These are phyloP conservation scores for Maccullochella peelii DNA, from an alignment of 2,113 vertebrate genomes.

Conservation along the genomic window DNA sequence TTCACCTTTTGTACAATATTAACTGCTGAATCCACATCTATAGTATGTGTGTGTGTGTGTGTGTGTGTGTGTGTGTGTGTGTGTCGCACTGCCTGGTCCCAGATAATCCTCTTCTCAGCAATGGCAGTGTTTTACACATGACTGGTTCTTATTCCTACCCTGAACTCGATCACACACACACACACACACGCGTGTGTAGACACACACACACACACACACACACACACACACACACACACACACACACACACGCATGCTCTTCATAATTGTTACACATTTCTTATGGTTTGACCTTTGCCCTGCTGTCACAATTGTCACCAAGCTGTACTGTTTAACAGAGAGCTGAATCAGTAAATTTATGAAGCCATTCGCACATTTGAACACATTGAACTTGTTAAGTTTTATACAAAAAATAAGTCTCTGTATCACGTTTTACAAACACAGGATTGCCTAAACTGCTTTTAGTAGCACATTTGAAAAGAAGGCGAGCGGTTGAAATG, in stretches of 20 bases:
- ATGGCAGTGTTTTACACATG: slow-evolving; percentile 68
- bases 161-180: slow-evolving; percentile 20
- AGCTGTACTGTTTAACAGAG: slow-evolving; percentile 29
- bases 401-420: not conserved
- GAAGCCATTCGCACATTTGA: not conserved
- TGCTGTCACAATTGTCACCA: slow-evolving; percentile 29
- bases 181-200: slow-evolving; percentile 13
- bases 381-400: not conserved
- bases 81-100: slow-evolving; percentile 52
- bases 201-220: slow-evolving; percentile 10
- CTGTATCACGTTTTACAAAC: not conserved
- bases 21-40: slow-evolving; percentile 54
- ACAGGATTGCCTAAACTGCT: not conserved
- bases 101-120: slow-evolving; percentile 69
- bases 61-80: slow-evolving; percentile 29
- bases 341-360: slow-evolving; percentile 64
- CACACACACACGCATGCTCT: not conserved
- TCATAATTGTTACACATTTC: slow-evolving; percentile 65
- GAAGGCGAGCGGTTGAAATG: not conserved
- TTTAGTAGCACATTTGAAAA: not conserved
- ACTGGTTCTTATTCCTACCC: slow-evolving; percentile 46
- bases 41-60: slow-evolving; percentile 50
- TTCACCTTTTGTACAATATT: slow-evolving; percentile 69
- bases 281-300: slow-evolving; percentile 71
- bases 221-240: slow-evolving; percentile 14